Percentiles rank a stretch among this genome's conserved stretches.
Evolutionary conservation across 2,888 invertebrate species (phyloP).

Genomic region (Tinea trinotella): DNA sequence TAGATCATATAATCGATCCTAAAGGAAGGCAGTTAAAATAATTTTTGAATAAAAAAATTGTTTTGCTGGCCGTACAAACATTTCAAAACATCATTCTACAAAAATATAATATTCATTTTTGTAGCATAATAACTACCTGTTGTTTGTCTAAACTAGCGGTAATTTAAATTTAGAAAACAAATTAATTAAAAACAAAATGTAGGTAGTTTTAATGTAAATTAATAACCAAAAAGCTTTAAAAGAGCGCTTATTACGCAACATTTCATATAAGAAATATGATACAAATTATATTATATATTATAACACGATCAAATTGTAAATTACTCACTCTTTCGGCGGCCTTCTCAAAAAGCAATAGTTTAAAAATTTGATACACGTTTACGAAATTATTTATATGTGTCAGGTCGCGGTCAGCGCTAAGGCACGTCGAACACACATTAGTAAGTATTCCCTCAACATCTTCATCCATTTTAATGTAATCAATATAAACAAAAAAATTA

Average conservation of each 20-base stretch:
- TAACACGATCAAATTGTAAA: constrained; percentile 15
- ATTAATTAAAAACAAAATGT: too few species aligned
- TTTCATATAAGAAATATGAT: background rate
- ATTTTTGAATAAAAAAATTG: too few species aligned
- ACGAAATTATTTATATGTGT: constrained; percentile 39
- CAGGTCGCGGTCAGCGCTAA: constrained; percentile 54
- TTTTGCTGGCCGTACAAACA: too few species aligned
- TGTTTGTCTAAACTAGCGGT: too few species aligned
- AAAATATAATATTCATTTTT: too few species aligned
- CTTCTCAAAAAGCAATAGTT: constrained; percentile 55
- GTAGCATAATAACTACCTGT: too few species aligned
- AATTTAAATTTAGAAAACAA: too few species aligned
- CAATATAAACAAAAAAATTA: constrained; percentile 27
- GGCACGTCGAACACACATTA: constrained; percentile 48
- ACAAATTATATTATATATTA: constrained; percentile 25
- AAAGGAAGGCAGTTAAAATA: too few species aligned
- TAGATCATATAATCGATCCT: too few species aligned
- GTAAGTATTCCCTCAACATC: constrained; percentile 48
- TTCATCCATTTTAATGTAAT: constrained; percentile 47
- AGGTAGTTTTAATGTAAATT: too few species aligned
- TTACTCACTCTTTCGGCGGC: constrained; percentile 53
- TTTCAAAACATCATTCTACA: too few species aligned
- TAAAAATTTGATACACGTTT: constrained; percentile 47
- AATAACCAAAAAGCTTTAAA: too few species aligned
- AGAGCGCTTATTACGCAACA: background rate